Percentiles rank a stretch among this genome's conserved stretches.
Evolutionary conservation across 2,113 vertebrate genomes (phyloP).

Genomic region (Vombatus ursinus): DNA sequence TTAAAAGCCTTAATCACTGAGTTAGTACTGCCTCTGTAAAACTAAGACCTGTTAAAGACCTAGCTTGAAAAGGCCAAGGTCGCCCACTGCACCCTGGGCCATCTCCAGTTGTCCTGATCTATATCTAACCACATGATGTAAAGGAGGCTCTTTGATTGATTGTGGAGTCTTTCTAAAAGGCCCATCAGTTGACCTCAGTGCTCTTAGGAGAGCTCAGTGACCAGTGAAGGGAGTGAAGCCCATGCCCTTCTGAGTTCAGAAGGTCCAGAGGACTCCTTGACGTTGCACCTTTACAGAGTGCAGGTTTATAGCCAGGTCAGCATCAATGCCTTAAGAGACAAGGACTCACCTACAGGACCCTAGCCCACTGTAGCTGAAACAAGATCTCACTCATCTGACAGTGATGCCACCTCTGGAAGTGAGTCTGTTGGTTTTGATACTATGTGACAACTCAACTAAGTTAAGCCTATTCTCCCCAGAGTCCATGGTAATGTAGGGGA

Average conservation of each 20-base stretch:
- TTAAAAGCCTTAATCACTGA: too few relatives aligned
- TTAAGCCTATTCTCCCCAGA: too few relatives aligned
- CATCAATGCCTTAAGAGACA: background rate
- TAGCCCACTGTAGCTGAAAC: background rate
- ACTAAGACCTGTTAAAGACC: too few relatives aligned
- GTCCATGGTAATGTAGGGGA: too few relatives aligned
- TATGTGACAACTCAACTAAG: too few relatives aligned
- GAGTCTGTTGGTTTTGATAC: background rate
- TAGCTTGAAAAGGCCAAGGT: too few relatives aligned
- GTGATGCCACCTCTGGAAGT: background rate
- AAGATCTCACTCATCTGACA: background rate
- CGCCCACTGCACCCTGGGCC: too few relatives aligned
- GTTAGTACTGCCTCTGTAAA: too few relatives aligned
- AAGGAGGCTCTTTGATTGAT: background rate
- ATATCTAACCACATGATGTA: too few relatives aligned
- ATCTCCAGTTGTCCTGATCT: too few relatives aligned
- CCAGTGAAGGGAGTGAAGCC: background rate
- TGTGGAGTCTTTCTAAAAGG: background rate
- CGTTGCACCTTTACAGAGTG: background rate
- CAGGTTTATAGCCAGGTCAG: background rate
- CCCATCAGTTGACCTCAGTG: too few relatives aligned
- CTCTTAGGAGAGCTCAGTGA: background rate
- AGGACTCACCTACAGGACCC: background rate
- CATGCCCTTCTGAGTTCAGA: background rate
- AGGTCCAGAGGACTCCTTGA: background rate